Conservation (phyloP, 1,140 invertebrate species). For the Halyomorpha halys region DNA sequence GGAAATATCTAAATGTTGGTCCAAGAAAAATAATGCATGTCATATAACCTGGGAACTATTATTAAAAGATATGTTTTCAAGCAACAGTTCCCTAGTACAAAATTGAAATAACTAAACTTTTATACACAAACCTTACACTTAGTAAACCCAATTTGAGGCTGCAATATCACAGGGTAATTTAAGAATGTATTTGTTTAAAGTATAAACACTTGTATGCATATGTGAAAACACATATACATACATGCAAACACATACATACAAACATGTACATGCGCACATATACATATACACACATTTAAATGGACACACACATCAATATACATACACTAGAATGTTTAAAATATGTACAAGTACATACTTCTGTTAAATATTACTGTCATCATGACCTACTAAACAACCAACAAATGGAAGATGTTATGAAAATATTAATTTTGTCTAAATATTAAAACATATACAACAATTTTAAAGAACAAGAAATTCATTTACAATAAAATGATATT, state of each 20-base stretch:
- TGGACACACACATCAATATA: too few relatives aligned
- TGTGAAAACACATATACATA: neutral
- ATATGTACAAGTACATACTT: slow-evolving; percentile 12
- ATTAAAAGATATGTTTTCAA: slow-evolving; percentile 16
- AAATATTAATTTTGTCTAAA: slow-evolving; percentile 27
- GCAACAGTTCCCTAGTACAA: slow-evolving; percentile 5
- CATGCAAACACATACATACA: too few relatives aligned
- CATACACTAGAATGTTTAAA: too few relatives aligned
- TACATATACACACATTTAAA: neutral
- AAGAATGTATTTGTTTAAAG: slow-evolving; percentile 23
- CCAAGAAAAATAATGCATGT: neutral
- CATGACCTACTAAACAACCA: slow-evolving; percentile 20
- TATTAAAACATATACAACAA: slow-evolving; percentile 24
- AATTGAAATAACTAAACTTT: neutral
- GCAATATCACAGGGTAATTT: slow-evolving; percentile 25
- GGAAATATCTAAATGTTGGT: slow-evolving; percentile 1
- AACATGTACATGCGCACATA: too few relatives aligned
- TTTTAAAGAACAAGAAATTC: slow-evolving; percentile 22
- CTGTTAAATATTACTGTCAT: slow-evolving; percentile 7
- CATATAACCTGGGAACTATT: neutral
- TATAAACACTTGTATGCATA: slow-evolving; percentile 15
- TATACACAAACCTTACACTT: slow-evolving; percentile 12
- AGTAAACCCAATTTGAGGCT: slow-evolving; percentile 20
- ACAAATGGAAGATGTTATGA: slow-evolving; percentile 26
- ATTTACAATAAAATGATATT: slow-evolving; percentile 20